Base-by-base conservation (phyloP, 2,888 invertebrate genomes). In the Herminia tarsipennalis region DNA sequence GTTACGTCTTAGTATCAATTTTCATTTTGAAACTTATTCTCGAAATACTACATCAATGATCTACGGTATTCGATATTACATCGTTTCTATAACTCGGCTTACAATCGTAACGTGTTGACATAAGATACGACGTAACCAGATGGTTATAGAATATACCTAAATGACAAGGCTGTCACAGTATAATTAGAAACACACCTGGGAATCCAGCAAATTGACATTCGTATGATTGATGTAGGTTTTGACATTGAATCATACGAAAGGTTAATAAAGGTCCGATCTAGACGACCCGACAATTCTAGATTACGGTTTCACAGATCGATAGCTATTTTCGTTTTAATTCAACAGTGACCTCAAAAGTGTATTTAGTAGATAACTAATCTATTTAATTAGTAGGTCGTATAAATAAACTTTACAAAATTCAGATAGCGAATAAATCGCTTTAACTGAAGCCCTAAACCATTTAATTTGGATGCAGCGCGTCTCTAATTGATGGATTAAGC, bases 401-500 rank as follows among this genome's bases (percentile, higher is more conserved):
- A 5, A 25, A 10, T 6, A 13, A 10, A 6, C 5, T 8, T 16
- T 8, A 2, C n/a, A 5, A 10, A n/a, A 17, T 9, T 8, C 9
- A n/a, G n/a, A n/a, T n/a, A n/a, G n/a, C n/a, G n/a, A 28, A 28
- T 18, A 10, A 52, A 17, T 47, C 41, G 42, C 53, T 60, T 40
- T 5, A 30, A 48, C 24, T 17, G 14, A 47, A 42, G 41, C 40
- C 28, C 30, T 42, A 45, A 60, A 45, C 56, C 61, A 52, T 48
- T 60, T 46, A 56, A 43, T 41, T 47, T 37, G 13, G 43, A 45
- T 57, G 47, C 60, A 51, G 34, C 55, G 40, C 51, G 46, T 39
- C 43, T 51, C 45, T 62, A 58, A 61, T 61, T 62, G 63, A 61
- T 55, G 61, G 61, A 63, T 59, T 62, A 61, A 53, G 48, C 51